Evolutionary conservation across 1,140 invertebrate species (phyloP), one percentile per base, ranked within the genome.

Genomic region (Leptinotarsa texana): DNA sequence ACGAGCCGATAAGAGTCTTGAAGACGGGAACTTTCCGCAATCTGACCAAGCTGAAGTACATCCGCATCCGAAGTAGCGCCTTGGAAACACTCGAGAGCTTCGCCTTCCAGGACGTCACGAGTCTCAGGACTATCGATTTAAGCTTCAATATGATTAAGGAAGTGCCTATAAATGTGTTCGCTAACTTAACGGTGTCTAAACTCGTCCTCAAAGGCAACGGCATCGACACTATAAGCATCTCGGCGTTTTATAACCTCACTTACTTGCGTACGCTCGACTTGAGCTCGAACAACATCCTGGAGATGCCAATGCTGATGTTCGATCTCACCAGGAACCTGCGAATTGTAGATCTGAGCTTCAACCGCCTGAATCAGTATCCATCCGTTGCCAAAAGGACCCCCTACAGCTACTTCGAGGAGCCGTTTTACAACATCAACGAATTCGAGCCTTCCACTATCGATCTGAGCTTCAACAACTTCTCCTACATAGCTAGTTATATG

Each of bases 241-340:
- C 70, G n/a, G 77, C 80, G n/a, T 81, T 81, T 72, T 66, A 77
- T 57, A 76, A 81, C 65, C 68, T 81, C 13, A 73, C 67, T 18
- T 73, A 65, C 48, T 74, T 81, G n/a, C 69, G 79, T 77, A 65
- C 57, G 3, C 24, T 81, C 17, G 79, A 81, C 72, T 75, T 81
- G 15, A 81, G 79, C 68, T 8, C 18, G 1, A 81, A 81, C 57
- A 73, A 75, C 51, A 69, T 81, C n/a, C 13, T 69, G 42, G 27
- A 27, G 15, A 63, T 81, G 18, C 76, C 66, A 1, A 48, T 17
- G 22, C 22, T 78, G 13, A 71, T 81, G 62, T 81, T 81, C 70
- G 66, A 57, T 21, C 74, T 74, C 27, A 80, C 79, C 3, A 63
- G 74, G 3, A 74, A 78, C 69, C 42, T 81, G 21, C 71, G 63